Evolutionary conservation across 2,113 vertebrate species (phyloP), one percentile per base, ranked within the genome.

Genomic region (Etheostoma cragini): DNA sequence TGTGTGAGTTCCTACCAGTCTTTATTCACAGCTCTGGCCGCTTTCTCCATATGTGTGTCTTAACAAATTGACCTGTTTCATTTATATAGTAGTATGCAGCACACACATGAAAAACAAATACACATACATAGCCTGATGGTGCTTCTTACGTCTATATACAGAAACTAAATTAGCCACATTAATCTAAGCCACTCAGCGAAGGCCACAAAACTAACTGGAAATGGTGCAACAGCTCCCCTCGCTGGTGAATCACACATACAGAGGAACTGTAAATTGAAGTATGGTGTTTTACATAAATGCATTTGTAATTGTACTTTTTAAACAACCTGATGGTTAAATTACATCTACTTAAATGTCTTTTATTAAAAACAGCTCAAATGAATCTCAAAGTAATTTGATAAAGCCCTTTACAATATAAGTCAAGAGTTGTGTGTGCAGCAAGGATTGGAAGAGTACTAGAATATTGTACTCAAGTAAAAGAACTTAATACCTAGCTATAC

Each of bases 221-320:
- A 72, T 85, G n/a, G 72, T 61, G 47, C 85, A 91, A 85, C 69
- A 90, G 71, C 87, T 11, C 90, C 91, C 53, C 73, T 35, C 47
- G 35, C 45, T 85, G 92, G 91, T 67, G 70, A 57, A 2, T 49
- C 3, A 5, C 8, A 53, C 2, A 26, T 10, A 17, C 19, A 33
- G 16, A 26, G 0, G 38, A 22, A 30, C 3, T 45, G 8, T 38
- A 47, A 45, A 50, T 19, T 0, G 8, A 8, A 13, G 8, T 5
- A 8, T 6, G 11, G 19, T 58, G 53, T 67, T 76, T 46, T 10
- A 22, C 6, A 33, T 35, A 67, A 6, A 26, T n/a, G 7, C 17
- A 1, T 24, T 50, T 24, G 30, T 35, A 26, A 35, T n/a, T 0
- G n/a, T n/a, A 17, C 11, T 19, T 22, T 76, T 60, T 13, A 35